Evolutionary conservation across 2,797 vertebrate genomes (phyloP).

Genomic region (Spheniscus humboldti): DNA sequence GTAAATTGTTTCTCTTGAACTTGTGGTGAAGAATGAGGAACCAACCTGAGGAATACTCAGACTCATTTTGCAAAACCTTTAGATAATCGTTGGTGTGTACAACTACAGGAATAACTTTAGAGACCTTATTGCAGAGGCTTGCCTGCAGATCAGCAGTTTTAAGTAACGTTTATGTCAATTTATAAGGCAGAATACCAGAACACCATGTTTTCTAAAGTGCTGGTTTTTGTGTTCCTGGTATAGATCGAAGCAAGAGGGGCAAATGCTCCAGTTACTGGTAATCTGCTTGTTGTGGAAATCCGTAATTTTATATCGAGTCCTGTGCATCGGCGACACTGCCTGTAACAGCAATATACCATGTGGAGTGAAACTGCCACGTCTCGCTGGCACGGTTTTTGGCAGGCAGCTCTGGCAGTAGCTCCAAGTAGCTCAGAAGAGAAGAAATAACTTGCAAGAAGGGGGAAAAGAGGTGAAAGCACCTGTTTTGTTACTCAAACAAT

Average conservation of each 20-base stretch:
- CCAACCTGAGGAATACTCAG: neutral
- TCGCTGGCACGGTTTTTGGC: neutral
- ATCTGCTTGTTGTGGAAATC: neutral
- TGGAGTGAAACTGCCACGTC: neutral
- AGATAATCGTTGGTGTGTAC: too few species aligned
- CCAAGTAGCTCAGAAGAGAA: neutral
- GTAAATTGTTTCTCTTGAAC: neutral
- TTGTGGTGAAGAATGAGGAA: neutral
- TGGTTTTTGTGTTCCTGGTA: neutral
- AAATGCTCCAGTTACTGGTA: neutral
- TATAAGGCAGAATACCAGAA: neutral
- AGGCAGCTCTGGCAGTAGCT: neutral
- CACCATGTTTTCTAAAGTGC: neutral
- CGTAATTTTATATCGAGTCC: neutral
- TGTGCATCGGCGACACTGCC: fast-evolving
- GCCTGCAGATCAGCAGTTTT: neutral
- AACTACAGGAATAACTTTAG: neutral
- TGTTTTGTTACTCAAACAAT: neutral
- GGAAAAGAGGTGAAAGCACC: neutral
- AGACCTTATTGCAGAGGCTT: neutral
- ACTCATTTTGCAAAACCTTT: neutral
- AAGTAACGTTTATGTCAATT: neutral
- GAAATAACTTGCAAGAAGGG: neutral
- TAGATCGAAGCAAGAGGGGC: neutral
- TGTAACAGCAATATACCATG: fast-evolving